Evolutionary conservation across 2,797 vertebrate species (phyloP), one percentile per base, ranked within the genome.

Genomic region (Crocodylus rhombifer): DNA sequence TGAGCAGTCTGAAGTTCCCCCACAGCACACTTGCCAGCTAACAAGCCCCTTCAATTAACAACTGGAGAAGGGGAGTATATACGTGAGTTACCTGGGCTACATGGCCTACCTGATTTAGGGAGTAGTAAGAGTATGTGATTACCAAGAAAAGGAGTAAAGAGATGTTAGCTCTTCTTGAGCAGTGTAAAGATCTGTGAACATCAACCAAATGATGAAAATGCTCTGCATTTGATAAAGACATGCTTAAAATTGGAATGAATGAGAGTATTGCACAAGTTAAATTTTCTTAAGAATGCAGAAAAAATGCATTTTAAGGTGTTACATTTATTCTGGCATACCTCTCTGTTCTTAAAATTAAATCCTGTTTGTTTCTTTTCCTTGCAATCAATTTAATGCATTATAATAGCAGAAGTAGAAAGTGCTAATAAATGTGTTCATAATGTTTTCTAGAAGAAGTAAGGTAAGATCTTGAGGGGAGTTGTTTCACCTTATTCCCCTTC

Each of bases 281-380:
- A 76, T 74, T 86, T 51, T 51, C 10, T 62, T 92, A 89, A 85
- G 80, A 88, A 85, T 63, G 55, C 80, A 73, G 51, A 89, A 93
- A 28, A 84, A 85, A 93, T 87, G 63, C 65, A 86, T 84, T 94
- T 85, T 86, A 92, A 96, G 94, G 85, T 93, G 95, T 93, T 96
- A 96, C 23, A 67, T 94, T 80, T 88, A 9, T 95, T 95, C 62
- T 64, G 69, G 78, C 75, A 90, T 82, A 82, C 63, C 93, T 93
- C 97, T 83, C 83, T 97, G 86, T 88, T 95, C 18, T 33, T 33
- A 80, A 90, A 95, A 89, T 82, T 26, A 56, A 88, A 82, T 9
- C 21, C 17, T 80, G 28, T 94, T 17, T 42, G 13, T 28, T 78
- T 84, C 16, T 14, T 26, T 87, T 88, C 36, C 76, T 56, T 8